A percentile compares a stretch with the other conserved stretches of the same genome.
Evolutionary conservation across 1,140 invertebrate genomes (phyloP).

Genomic region (Zophobas atratus): DNA sequence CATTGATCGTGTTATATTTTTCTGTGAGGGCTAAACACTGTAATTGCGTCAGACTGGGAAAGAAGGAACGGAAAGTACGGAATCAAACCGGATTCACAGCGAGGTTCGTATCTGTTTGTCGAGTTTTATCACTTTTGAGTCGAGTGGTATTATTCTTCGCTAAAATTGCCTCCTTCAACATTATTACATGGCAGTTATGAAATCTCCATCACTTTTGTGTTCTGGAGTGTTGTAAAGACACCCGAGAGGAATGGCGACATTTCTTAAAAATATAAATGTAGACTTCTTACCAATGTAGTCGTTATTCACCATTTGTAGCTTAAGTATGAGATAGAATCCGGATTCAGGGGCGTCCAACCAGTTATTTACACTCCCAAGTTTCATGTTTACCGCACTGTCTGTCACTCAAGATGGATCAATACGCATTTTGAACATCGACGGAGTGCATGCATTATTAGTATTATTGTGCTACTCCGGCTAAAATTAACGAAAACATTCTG

Average conservation of each 20-base stretch:
- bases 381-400: too few species aligned
- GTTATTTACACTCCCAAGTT: too few species aligned
- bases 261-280: not conserved
- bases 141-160: not conserved
- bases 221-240: not conserved
- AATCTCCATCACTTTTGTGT: conserved; percentile 1
- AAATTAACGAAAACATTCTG: too few species aligned
- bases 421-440: too few species aligned
- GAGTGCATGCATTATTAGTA: too few species aligned
- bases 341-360: too few species aligned
- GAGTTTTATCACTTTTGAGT: conserved; percentile 6
- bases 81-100: not conserved
- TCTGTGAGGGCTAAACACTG: not conserved
- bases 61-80: not conserved
- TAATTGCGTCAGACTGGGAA: not conserved
- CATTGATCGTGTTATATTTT: not conserved
- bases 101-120: not conserved
- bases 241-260: conserved; percentile 11
- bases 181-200: conserved; percentile 15
- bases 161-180: conserved; percentile 5
- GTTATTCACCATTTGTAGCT: too few species aligned
- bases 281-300: too few species aligned
- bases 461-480: too few species aligned
- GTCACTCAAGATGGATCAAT: too few species aligned
- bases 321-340: too few species aligned